Base-by-base conservation (phyloP, 2,113 vertebrate species). In the Apodemus sylvaticus region DNA sequence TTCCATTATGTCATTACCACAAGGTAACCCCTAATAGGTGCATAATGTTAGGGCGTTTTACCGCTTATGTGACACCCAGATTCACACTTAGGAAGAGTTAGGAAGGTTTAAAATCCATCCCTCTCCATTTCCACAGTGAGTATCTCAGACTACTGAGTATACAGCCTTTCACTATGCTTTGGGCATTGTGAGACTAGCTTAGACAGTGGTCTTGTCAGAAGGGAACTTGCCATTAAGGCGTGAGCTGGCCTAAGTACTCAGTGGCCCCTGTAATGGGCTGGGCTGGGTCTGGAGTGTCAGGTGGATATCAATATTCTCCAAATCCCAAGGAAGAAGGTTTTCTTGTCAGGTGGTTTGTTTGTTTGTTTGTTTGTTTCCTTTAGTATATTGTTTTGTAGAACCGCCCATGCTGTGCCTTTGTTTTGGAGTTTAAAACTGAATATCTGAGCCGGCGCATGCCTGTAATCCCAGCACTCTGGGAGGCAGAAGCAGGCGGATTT, bases 371-470 rank as follows among this genome's bases (percentile, higher is more conserved):
- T 74, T 42, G 70, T 26, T 31, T 82, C 39, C 55, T 66, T 45
- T 62, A 58, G 53, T 8, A 5, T 29, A 77, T 42, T 83, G 31
- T 86, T 86, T 66, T 66, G 39, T 73, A 74, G 36, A 90, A 78
- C 92, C 48, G 14, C 66, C 8, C 34, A 11, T n/a, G 71, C 51
- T 53, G 3, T 90, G 36, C 29, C 51, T 94, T 83, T 94, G 62
- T 83, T 96, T 96, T 92, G 68, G 4, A 14, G 29, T 86, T 91
- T 48, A 91, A 87, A 95, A 89, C 51, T 13, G 31, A 92, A 42
- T 9, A 71, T 45, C 17, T 71, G n/a, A n/a, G n/a, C n/a, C n/a
- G n/a, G n/a, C n/a, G n/a, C n/a, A n/a, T n/a, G n/a, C n/a, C n/a
- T n/a, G n/a, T n/a, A n/a, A n/a, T n/a, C n/a, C n/a, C n/a, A n/a